Evolutionary conservation across 2,888 invertebrate genomes (phyloP), one percentile per base, ranked within the genome.

Genomic region (Pammene aurita): DNA sequence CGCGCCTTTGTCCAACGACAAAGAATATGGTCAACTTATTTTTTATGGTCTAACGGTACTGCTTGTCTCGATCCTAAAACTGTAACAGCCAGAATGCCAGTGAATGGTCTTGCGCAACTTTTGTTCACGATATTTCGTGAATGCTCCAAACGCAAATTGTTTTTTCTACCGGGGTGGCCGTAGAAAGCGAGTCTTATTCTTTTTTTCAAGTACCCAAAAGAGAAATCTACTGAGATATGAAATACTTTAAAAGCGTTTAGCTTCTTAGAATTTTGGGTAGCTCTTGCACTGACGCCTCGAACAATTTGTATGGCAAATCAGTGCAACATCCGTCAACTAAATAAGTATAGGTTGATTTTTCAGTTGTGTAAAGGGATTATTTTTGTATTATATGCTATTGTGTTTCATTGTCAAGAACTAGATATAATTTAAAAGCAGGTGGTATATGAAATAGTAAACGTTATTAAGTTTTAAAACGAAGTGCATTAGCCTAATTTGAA

Each of bases 31-130:
- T 78, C 84, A 80, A 84, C 83, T 88, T 88, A 88, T 87, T 82
- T 77, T 73, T 78, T 75, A 76, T 78, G 81, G 80, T 76, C 81
- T 90, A 91, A 90, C 92, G 88, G 90, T 83, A 85, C 80, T 18
- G 34, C 54, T 78, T 84, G 79, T 85, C 85, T 83, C 83, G 83
- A 85, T 76, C 79, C 84, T 82, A 78, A 84, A 85, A 82, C 79
- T 82, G 80, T 83, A 82, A 90, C 88, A 66, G 35, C 55, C 48
- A 64, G 63, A 90, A 89, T 86, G 81, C 81, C 75, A 74, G 80
- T 85, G 86, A 88, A 87, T 86, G 84, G 83, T 78, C 82, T 91
- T 90, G 90, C 89, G 88, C 90, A 90, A 91, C 74, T 84, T 85
- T 86, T 89, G 84, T 88, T 79, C 84, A 86, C 86, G 86, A 85